Evolutionary conservation across 1,140 invertebrate genomes (phyloP).

Genomic region (Glossosoma conforme): DNA sequence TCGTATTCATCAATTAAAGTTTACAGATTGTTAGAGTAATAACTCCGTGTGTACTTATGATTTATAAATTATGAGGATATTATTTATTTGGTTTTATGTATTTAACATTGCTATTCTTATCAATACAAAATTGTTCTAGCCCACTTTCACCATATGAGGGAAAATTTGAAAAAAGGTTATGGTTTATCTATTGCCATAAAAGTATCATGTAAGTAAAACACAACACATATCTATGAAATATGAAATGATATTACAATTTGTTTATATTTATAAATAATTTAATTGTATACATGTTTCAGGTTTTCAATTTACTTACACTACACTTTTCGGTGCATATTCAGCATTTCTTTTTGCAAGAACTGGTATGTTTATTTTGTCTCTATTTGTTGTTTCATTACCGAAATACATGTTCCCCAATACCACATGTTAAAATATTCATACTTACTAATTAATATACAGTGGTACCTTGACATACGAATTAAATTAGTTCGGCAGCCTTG

Average conservation of each 20-base stretch:
- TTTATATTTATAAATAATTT: too few species aligned
- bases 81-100: background rate
- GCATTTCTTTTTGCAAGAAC: conserved; percentile 81
- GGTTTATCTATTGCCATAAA: conserved; percentile 62
- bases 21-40: too few species aligned
- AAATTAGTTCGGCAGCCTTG: too few species aligned
- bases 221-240: background rate
- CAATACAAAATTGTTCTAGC: conserved; percentile 53
- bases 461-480: too few species aligned
- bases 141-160: conserved; percentile 88
- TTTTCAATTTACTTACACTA: conserved; percentile 89
- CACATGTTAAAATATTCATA: too few species aligned
- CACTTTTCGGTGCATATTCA: conserved; percentile 89
- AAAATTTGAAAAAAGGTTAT: conserved; percentile 67
- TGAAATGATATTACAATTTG: background rate
- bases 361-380: too few species aligned
- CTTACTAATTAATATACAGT: too few species aligned
- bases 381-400: too few species aligned
- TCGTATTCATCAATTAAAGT: too few species aligned
- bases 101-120: background rate
- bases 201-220: conserved; percentile 59
- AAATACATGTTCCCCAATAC: too few species aligned
- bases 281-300: conserved; percentile 49
- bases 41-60: too few species aligned
- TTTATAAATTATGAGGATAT: too few species aligned